phyloP scores from a whole-genome alignment of 1,140 invertebrate genomes.

The Phortica variegata region DNA sequence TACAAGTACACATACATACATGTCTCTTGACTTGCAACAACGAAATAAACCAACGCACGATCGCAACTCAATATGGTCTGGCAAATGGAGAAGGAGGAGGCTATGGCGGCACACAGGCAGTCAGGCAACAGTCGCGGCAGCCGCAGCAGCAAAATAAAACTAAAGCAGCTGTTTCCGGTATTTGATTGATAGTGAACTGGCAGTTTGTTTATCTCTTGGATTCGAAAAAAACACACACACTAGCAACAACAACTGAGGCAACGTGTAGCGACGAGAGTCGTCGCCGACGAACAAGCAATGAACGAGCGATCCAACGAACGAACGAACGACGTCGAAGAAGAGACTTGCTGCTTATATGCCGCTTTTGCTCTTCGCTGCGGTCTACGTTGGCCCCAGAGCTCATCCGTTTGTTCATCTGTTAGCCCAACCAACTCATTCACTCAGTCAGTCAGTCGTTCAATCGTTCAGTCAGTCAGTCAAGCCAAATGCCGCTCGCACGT shows the following conservation, averaged over 20 bases:
- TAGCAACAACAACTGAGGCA: constrained; percentile 10
- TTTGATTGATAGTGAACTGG: constrained; percentile 58
- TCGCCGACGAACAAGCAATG: not conserved
- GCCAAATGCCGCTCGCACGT: no score
- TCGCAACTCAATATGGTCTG: constrained; percentile 33
- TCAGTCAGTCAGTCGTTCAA: no score
- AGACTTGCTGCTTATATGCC: no score
- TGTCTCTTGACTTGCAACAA: no score
- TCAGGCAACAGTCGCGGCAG: not conserved
- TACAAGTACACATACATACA: no score
- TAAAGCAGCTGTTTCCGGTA: constrained; percentile 58
- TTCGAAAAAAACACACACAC: constrained; percentile 22
- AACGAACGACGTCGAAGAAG: no score
- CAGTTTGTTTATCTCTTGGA: constrained; percentile 55
- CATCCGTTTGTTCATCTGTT: no score
- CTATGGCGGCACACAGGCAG: not conserved
- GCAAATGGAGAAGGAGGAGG: constrained; percentile 41
- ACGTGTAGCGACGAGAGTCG: not conserved
- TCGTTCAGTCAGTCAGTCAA: no score
- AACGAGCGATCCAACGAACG: no score
- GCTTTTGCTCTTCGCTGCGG: no score
- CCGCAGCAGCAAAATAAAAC: constrained; percentile 43
- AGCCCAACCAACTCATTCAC: no score
- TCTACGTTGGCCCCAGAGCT: no score
- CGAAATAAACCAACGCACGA: not conserved